Percentiles rank a stretch among this genome's conserved stretches.
phyloP scores from a whole-genome alignment of 2,113 vertebrate species.

The Piaya cayana region DNA sequence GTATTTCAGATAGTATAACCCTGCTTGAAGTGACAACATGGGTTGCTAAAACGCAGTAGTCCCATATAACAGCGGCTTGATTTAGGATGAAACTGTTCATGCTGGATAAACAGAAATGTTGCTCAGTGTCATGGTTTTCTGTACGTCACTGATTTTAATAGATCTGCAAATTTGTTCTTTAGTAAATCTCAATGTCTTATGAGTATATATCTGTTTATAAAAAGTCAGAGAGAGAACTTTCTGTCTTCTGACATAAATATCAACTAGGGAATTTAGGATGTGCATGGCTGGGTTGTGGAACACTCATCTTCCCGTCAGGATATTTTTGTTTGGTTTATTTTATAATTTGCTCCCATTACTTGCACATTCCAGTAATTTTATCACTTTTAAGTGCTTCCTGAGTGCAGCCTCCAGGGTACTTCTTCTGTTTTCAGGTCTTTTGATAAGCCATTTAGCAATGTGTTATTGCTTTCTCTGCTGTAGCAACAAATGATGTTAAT shows the following conservation, averaged over 20 bases:
- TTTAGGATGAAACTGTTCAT: neutral
- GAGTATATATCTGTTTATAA: neutral
- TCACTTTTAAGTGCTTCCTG: conserved; percentile 26
- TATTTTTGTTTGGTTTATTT: conserved; percentile 43
- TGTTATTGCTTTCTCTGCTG: conserved; percentile 28
- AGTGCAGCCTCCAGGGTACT: neutral
- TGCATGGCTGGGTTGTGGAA: neutral
- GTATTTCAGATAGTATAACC: neutral
- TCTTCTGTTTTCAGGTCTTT: conserved; percentile 35
- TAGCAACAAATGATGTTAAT: conserved; percentile 44
- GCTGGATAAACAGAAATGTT: neutral
- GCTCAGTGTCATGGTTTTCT: neutral
- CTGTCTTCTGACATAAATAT: neutral
- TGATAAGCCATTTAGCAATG: conserved; percentile 41
- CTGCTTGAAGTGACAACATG: neutral
- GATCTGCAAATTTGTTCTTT: neutral
- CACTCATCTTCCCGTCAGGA: neutral
- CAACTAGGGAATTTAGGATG: neutral
- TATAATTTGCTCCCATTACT: conserved; percentile 32
- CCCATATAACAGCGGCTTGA: neutral
- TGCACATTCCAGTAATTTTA: conserved; percentile 39
- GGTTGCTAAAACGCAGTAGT: neutral
- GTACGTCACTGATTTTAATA: neutral
- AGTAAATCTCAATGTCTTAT: neutral
- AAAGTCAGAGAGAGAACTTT: neutral